A percentile compares a stretch with the other conserved stretches of the same genome.
These are phyloP conservation scores for Drosophila histrio DNA, from an alignment of 2,888 invertebrate species.

Conservation along the genomic window DNA sequence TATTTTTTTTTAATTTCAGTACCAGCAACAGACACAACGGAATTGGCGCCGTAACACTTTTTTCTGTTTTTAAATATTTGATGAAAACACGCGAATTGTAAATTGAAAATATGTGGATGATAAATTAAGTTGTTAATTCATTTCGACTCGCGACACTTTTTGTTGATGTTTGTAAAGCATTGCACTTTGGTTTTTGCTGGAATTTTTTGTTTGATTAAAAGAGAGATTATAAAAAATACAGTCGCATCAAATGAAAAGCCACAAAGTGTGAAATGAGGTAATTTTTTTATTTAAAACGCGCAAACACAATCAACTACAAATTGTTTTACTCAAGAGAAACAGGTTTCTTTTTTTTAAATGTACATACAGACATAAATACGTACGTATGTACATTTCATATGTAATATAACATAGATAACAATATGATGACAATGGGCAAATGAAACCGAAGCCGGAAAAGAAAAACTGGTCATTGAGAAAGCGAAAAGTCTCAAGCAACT, in stretches of 20 bases:
- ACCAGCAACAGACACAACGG: conserved; percentile 24
- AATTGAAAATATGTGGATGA: conserved; percentile 35
- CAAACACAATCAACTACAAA: conserved; percentile 33
- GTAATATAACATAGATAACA: conserved; percentile 36
- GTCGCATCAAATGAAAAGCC: conserved; percentile 27
- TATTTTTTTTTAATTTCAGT: conserved; percentile 15
- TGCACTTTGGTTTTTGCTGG: conserved; percentile 36
- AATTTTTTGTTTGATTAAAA: conserved; percentile 5
- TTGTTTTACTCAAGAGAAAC: conserved; percentile 45
- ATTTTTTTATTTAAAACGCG: conserved; percentile 59
- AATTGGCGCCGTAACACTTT: conserved; percentile 63
- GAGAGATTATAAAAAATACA: conserved; percentile 5
- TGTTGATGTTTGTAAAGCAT: conserved; percentile 22
- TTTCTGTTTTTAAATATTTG: conserved; percentile 25
- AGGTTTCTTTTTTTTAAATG: conserved; percentile 37
- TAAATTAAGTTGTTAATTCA: conserved; percentile 42
- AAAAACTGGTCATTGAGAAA: background rate
- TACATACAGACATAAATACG: background rate
- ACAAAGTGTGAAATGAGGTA: conserved; percentile 70
- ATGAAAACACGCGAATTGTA: conserved; percentile 28
- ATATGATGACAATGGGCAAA: conserved; percentile 13
- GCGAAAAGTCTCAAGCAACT: conserved; percentile 9
- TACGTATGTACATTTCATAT: background rate
- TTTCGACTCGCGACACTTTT: conserved; percentile 40
- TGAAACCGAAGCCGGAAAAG: conserved; percentile 32